A percentile compares a stretch with the other conserved stretches of the same genome.
Evolutionary conservation across 1,140 invertebrate species (phyloP).

Genomic region (Gryon sp.): DNA sequence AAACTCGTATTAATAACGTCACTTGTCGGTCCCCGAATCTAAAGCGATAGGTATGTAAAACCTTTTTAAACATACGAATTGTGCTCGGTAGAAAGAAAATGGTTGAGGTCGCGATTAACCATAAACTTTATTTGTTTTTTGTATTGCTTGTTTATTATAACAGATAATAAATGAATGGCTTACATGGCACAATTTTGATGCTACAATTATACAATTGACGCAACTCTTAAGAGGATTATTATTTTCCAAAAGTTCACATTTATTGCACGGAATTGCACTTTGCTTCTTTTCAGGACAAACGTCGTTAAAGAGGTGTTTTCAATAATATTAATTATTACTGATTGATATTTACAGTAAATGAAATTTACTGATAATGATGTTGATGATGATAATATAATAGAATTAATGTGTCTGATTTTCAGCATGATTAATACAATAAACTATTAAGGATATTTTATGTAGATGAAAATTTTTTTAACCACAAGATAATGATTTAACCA

Average conservation of each 20-base stretch:
- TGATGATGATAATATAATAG: too few species aligned
- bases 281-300: slow-evolving; percentile 44
- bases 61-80: slow-evolving; percentile 28
- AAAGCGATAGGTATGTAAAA: slow-evolving; percentile 58
- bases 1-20: slow-evolving; percentile 52
- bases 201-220: too few species aligned
- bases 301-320: background rate
- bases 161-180: too few species aligned
- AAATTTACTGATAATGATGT: too few species aligned
- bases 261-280: slow-evolving; percentile 43
- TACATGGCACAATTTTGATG: too few species aligned
- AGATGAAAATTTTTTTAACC: too few species aligned
- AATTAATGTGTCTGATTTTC: background rate
- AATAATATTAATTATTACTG: background rate
- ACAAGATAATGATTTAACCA: background rate
- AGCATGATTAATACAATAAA: background rate
- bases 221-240: too few species aligned
- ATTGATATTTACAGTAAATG: too few species aligned
- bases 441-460: too few species aligned
- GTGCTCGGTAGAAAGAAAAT: slow-evolving; percentile 52
- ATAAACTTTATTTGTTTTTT: slow-evolving; percentile 10
- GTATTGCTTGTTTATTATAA: slow-evolving; percentile 8
- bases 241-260: slow-evolving; percentile 3
- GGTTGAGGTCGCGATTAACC: slow-evolving; percentile 47
- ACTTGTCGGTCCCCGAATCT: slow-evolving; percentile 48